Percentiles rank a stretch among this genome's conserved stretches.
These are phyloP conservation scores for Episyrphus balteatus DNA, from an alignment of 1,140 invertebrate genomes.

Conservation along the genomic window DNA sequence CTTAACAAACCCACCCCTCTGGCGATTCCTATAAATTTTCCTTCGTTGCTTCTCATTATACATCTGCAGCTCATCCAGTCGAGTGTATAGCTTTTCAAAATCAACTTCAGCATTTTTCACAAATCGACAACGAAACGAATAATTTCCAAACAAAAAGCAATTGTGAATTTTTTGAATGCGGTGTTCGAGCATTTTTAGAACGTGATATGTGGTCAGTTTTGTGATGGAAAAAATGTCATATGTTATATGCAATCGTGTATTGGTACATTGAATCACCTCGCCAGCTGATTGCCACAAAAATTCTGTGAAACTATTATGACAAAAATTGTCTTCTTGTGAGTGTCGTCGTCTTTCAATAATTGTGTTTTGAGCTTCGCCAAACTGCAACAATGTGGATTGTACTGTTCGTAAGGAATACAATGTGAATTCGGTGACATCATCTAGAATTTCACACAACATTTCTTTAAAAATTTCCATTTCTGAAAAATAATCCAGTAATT, in stretches of 20 bases:
- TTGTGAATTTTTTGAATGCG: slow-evolving; percentile 26
- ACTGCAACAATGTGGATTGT: slow-evolving; percentile 15
- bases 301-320: slow-evolving; percentile 19
- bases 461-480: slow-evolving; percentile 33
- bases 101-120: slow-evolving; percentile 18
- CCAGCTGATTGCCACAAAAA: slow-evolving; percentile 21
- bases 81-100: slow-evolving; percentile 16
- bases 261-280: slow-evolving; percentile 22
- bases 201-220: slow-evolving; percentile 18
- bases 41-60: slow-evolving; percentile 11
- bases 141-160: slow-evolving; percentile 19
- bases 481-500: slow-evolving; percentile 24
- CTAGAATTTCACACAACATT: slow-evolving; percentile 22
- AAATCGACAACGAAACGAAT: slow-evolving; percentile 20
- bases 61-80: slow-evolving; percentile 20
- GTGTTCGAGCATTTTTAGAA: slow-evolving; percentile 25
- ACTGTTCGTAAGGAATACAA: slow-evolving; percentile 11
- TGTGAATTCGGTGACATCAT: slow-evolving; percentile 25
- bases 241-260: slow-evolving; percentile 10
- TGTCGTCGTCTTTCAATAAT: slow-evolving; percentile 10
- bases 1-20: not conserved
- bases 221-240: slow-evolving; percentile 26
- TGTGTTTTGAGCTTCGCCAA: slow-evolving; percentile 16
- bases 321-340: slow-evolving; percentile 12
- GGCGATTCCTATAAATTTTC: not conserved